phyloP scores from a whole-genome alignment of 1,140 invertebrate species.

The Trichonephila inaurata region DNA sequence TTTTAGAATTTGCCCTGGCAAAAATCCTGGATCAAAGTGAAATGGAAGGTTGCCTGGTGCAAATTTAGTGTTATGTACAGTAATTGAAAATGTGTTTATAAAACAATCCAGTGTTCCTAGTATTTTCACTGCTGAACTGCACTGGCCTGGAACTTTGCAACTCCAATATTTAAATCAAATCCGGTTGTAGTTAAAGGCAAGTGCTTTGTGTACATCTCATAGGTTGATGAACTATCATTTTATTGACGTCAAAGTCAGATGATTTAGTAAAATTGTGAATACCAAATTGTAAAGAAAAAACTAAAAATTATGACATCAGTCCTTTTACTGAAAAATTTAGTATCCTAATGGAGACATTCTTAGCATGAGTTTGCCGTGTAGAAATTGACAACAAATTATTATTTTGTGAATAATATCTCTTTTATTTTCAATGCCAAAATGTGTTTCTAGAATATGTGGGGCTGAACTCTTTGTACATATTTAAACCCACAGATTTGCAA shows the following conservation, averaged over 20 bases:
- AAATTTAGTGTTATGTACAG: conserved; percentile 73
- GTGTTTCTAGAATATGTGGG: conserved; percentile 22
- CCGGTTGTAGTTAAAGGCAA: conserved; percentile 64
- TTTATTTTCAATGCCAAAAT: conserved; percentile 53
- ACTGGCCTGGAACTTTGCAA: conserved; percentile 59
- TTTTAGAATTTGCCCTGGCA: conserved; percentile 63
- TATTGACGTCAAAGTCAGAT: conserved; percentile 54
- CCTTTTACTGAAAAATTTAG: conserved; percentile 56
- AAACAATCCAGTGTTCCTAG: conserved; percentile 75
- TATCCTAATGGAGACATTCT: conserved; percentile 17
- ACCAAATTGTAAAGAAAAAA: conserved; percentile 58
- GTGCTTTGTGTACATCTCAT: conserved; percentile 54
- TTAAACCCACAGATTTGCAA: conserved; percentile 30
- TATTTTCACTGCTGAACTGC: conserved; percentile 71
- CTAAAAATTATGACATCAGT: conserved; percentile 40
- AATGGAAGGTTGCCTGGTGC: conserved; percentile 47
- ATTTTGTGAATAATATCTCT: conserved; percentile 50
- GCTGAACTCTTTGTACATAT: conserved; percentile 60
- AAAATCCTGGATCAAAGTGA: conserved; percentile 66
- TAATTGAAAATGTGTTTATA: conserved; percentile 70
- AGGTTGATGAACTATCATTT: conserved; percentile 50
- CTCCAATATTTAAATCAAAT: conserved; percentile 53
- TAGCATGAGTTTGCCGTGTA: conserved; percentile 52
- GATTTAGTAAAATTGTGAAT: conserved; percentile 67
- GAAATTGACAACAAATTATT: conserved; percentile 43